A percentile compares a stretch with the other conserved stretches of the same genome.
These are phyloP conservation scores for Centropristis striata DNA, from an alignment of 2,113 vertebrate species.

Conservation along the genomic window DNA sequence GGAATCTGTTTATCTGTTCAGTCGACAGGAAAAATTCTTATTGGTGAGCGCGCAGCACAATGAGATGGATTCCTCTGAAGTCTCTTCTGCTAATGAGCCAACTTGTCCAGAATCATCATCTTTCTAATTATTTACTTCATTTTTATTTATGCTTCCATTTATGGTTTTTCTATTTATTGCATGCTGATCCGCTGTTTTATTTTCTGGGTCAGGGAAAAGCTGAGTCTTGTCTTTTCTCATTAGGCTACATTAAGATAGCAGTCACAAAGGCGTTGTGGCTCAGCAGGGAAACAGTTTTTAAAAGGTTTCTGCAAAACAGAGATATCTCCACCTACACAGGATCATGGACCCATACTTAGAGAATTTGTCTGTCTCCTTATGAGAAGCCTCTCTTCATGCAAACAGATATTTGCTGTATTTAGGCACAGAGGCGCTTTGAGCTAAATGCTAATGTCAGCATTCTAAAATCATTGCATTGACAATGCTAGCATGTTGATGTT, in stretches of 20 bases:
- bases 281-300: slow-evolving; percentile 14
- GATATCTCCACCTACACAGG: neutral
- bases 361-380: neutral
- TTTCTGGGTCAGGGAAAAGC: slow-evolving; percentile 77
- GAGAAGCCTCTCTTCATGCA: neutral
- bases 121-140: slow-evolving; percentile 72
- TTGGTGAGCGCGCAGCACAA: slow-evolving; percentile 63
- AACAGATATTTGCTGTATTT: neutral
- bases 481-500: neutral
- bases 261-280: slow-evolving; percentile 25
- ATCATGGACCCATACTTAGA: neutral
- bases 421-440: too few species aligned
- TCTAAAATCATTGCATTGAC: too few species aligned
- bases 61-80: slow-evolving; percentile 57
- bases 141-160: slow-evolving; percentile 68
- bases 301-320: slow-evolving; percentile 25
- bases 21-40: slow-evolving; percentile 61
- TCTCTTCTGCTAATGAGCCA: slow-evolving; percentile 70
- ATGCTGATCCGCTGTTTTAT: slow-evolving; percentile 58
- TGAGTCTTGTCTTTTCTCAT: slow-evolving; percentile 71
- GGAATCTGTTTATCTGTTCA: slow-evolving; percentile 60
- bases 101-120: slow-evolving; percentile 76
- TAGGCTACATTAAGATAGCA: slow-evolving; percentile 49
- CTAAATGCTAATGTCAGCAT: neutral
- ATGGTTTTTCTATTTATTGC: slow-evolving; percentile 65